These are phyloP conservation scores for Eledone cirrhosa DNA, from an alignment of 2,888 invertebrate species.

Conservation along the genomic window DNA sequence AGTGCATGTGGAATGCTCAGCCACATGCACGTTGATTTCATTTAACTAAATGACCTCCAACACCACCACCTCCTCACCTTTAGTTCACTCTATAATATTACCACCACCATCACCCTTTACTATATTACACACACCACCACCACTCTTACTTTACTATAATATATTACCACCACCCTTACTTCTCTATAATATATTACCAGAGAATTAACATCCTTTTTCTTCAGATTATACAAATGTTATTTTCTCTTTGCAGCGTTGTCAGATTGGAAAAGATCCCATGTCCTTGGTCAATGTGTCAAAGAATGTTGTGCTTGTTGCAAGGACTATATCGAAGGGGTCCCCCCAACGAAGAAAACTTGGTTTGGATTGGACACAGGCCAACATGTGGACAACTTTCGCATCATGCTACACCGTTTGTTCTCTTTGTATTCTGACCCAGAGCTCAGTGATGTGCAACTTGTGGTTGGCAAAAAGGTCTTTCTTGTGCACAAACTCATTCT, in stretches of 20 bases:
- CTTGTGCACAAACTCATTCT: slow-evolving; percentile 90
- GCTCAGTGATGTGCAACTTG: slow-evolving; percentile 88
- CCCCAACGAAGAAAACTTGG: slow-evolving; percentile 21
- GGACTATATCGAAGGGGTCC: slow-evolving; percentile 15
- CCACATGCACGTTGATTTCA: too few species aligned
- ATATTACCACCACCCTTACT: too few species aligned
- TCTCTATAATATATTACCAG: too few species aligned
- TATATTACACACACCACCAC: too few species aligned
- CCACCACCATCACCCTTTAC: too few species aligned
- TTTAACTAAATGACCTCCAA: too few species aligned
- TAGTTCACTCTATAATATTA: too few species aligned
- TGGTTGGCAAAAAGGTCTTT: slow-evolving; percentile 83
- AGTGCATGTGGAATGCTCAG: too few species aligned
- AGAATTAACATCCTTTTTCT: too few species aligned
- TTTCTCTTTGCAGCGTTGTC: slow-evolving; percentile 17
- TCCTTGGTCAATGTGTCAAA: slow-evolving; percentile 18
- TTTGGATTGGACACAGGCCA: slow-evolving; percentile 33
- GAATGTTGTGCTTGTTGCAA: slow-evolving; percentile 20
- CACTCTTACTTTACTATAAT: too few species aligned
- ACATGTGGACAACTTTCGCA: slow-evolving; percentile 40
- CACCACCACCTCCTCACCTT: too few species aligned
- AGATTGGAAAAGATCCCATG: slow-evolving; percentile 13
- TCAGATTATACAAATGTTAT: neutral
- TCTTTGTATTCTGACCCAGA: slow-evolving; percentile 65
- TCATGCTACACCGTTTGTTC: slow-evolving; percentile 40